phyloP scores from a whole-genome alignment of 2,888 invertebrate species.

The Aelia acuminata region DNA sequence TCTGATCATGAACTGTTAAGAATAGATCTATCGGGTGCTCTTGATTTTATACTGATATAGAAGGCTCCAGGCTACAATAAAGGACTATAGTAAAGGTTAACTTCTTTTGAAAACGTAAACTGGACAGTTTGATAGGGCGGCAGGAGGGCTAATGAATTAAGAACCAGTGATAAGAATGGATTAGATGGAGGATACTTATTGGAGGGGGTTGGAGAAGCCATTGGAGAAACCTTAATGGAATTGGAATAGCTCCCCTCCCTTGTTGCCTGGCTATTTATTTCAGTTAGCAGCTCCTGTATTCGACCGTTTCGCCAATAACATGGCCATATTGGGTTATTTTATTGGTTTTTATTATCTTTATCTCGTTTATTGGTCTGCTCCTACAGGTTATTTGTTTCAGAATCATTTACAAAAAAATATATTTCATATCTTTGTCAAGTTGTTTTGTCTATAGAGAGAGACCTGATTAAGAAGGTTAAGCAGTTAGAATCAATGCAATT shows the following conservation, averaged over 20 bases:
- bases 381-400: too few species aligned
- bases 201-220: not conserved
- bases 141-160: conserved; percentile 2
- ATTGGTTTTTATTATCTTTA: conserved; percentile 11
- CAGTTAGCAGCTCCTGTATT: not conserved
- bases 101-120: too few species aligned
- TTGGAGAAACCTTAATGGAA: not conserved
- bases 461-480: too few species aligned
- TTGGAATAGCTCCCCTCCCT: not conserved
- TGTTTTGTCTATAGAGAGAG: too few species aligned
- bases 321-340: not conserved
- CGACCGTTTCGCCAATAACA: not conserved
- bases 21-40: too few species aligned
- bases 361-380: not conserved
- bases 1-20: too few species aligned
- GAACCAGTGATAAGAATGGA: not conserved
- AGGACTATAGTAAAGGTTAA: too few species aligned
- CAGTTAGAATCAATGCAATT: too few species aligned
- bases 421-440: too few species aligned
- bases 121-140: not conserved
- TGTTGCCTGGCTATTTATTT: conserved; percentile 26
- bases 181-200: conserved; percentile 30
- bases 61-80: too few species aligned
- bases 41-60: too few species aligned
- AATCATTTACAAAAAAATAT: too few species aligned